These are phyloP conservation scores for Oreotrochilus melanogaster DNA, from an alignment of 2,113 vertebrate species.

Conservation along the genomic window DNA sequence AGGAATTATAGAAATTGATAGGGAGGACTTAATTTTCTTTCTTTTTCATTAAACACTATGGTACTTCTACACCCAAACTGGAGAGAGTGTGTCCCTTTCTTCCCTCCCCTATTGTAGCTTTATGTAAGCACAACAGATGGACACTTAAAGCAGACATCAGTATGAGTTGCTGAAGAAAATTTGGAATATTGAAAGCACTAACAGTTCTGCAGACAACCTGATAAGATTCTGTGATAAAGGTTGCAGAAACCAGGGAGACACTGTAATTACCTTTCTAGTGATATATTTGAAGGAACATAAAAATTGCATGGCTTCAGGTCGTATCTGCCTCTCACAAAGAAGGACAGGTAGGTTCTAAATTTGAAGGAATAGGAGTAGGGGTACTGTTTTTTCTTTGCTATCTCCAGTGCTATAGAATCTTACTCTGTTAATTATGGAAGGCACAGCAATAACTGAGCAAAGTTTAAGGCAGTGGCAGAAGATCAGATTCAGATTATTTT, in stretches of 20 bases:
- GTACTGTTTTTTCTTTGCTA: accelerated
- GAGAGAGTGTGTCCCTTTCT: neutral
- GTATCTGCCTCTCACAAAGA: neutral
- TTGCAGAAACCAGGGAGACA: neutral
- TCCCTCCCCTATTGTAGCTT: neutral
- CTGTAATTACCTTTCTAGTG: neutral
- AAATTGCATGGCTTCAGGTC: neutral
- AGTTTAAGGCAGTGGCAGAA: neutral
- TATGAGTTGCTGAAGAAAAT: neutral
- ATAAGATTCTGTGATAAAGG: neutral
- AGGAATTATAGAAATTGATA: neutral
- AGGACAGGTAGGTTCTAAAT: neutral
- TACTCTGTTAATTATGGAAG: neutral
- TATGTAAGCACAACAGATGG: neutral
- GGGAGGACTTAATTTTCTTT: neutral
- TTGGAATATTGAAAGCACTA: neutral
- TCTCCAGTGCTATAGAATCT: neutral
- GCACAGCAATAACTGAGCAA: neutral
- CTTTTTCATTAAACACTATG: neutral
- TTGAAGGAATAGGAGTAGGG: neutral
- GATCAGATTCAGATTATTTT: neutral
- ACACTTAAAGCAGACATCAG: neutral
- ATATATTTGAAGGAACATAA: neutral
- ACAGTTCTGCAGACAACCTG: neutral
- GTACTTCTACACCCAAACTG: neutral